Evolutionary conservation across 2,113 vertebrate species (phyloP).

Genomic region (Lasiurus cinereus): DNA sequence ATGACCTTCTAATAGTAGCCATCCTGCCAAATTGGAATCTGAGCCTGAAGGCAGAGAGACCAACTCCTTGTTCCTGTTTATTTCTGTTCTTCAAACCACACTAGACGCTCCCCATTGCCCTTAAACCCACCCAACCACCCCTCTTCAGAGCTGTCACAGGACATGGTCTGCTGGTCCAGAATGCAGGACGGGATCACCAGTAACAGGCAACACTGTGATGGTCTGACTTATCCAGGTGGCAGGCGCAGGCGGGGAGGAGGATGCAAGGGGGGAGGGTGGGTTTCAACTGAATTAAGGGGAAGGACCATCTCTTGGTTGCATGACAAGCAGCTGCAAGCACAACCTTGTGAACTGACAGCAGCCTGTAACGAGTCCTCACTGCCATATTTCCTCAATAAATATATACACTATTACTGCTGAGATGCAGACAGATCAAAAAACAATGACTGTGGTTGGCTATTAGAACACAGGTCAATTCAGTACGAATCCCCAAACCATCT

Average conservation of each 20-base stretch:
- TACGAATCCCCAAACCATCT: not conserved
- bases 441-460: not conserved
- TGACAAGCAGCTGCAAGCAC: not conserved
- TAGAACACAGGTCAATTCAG: slow-evolving; percentile 29
- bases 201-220: not conserved
- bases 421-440: not conserved
- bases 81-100: not conserved
- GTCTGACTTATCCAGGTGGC: not conserved
- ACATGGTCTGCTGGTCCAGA: not conserved
- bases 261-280: no score
- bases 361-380: not conserved
- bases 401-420: not conserved
- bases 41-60: not conserved
- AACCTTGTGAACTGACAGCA: not conserved
- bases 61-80: not conserved
- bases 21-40: not conserved
- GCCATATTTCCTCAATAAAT: not conserved
- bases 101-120: not conserved
- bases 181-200: fast-evolving
- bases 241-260: not conserved
- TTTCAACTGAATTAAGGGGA: not conserved
- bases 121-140: not conserved
- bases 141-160: not conserved
- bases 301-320: not conserved
- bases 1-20: not conserved